These are phyloP conservation scores for Calephelis virginiensis DNA, from an alignment of 1,140 invertebrate genomes.

Conservation along the genomic window DNA sequence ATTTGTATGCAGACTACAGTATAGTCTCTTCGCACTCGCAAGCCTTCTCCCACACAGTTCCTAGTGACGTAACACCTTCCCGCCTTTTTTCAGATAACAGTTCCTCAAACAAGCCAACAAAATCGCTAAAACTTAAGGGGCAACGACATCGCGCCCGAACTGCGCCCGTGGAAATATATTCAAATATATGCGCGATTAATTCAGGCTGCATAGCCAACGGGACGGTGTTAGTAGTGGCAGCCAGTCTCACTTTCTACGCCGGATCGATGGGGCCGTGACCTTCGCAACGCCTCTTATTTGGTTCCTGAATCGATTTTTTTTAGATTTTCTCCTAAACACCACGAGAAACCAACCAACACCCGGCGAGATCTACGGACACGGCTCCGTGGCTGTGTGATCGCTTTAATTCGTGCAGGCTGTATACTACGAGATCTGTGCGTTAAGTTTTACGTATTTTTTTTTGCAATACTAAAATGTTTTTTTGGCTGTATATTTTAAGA, in stretches of 20 bases:
- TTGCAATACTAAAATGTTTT: too few relatives aligned
- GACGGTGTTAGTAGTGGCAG: slow-evolving; percentile 76
- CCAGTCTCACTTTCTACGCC: slow-evolving; percentile 75
- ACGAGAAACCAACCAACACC: not conserved
- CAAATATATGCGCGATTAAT: slow-evolving; percentile 84
- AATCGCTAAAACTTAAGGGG: slow-evolving; percentile 75
- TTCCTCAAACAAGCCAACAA: slow-evolving; percentile 42
- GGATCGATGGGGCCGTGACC: slow-evolving; percentile 77
- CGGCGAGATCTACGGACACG: not conserved
- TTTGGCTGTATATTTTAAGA: too few relatives aligned
- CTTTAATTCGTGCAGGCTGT: too few relatives aligned
- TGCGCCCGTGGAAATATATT: slow-evolving; percentile 79
- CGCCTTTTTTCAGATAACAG: slow-evolving; percentile 12
- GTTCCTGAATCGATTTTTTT: slow-evolving; percentile 57
- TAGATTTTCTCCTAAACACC: slow-evolving; percentile 13
- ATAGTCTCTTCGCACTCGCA: too few relatives aligned
- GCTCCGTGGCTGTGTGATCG: not conserved
- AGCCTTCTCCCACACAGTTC: too few relatives aligned
- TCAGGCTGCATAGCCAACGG: slow-evolving; percentile 80
- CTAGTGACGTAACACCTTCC: slow-evolving; percentile 6
- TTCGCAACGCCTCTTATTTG: slow-evolving; percentile 70
- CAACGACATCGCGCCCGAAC: slow-evolving; percentile 66
- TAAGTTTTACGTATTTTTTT: too few relatives aligned
- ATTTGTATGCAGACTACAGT: too few relatives aligned
- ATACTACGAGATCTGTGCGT: too few relatives aligned